Evolutionary conservation across 2,888 invertebrate species (phyloP).

Genomic region (Hirtodrosophila alboralis): DNA sequence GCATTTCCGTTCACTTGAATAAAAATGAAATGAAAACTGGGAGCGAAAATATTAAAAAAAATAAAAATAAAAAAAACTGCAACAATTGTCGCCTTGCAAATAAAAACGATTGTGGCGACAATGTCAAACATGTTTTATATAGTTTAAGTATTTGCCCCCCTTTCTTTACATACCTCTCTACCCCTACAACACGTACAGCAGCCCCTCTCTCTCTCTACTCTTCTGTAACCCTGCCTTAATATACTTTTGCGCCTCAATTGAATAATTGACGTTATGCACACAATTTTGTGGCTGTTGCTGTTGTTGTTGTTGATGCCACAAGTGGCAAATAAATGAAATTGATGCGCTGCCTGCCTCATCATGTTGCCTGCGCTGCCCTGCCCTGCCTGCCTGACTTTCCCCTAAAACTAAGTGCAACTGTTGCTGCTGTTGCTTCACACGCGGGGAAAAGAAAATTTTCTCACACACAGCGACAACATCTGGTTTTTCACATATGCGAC

Average conservation of each 20-base stretch:
- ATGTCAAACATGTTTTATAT: slow-evolving; percentile 27
- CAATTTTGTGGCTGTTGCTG: slow-evolving; percentile 30
- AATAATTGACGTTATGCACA: slow-evolving; percentile 70
- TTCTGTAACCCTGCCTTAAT: too few species aligned
- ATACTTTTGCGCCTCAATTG: slow-evolving; percentile 63
- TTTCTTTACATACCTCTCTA: neutral
- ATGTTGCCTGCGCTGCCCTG: neutral
- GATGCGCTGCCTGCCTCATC: slow-evolving; percentile 52
- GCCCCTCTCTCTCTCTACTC: too few species aligned
- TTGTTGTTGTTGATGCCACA: slow-evolving; percentile 61
- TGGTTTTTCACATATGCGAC: slow-evolving; percentile 71
- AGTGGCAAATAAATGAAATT: slow-evolving; percentile 80
- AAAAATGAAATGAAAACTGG: neutral
- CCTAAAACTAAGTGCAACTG: slow-evolving; percentile 58
- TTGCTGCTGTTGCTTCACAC: slow-evolving; percentile 58
- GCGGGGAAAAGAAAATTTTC: slow-evolving; percentile 64
- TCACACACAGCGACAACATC: slow-evolving; percentile 61
- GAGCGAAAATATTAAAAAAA: too few species aligned
- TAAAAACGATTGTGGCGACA: too few species aligned
- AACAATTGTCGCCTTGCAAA: too few species aligned
- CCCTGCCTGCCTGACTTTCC: slow-evolving; percentile 24
- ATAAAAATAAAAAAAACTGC: too few species aligned
- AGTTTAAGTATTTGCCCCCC: neutral
- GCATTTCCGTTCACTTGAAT: slow-evolving; percentile 39
- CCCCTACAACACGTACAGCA: neutral